Base-by-base conservation (phyloP, 2,113 vertebrate species). In the Dasyprocta punctata region DNA sequence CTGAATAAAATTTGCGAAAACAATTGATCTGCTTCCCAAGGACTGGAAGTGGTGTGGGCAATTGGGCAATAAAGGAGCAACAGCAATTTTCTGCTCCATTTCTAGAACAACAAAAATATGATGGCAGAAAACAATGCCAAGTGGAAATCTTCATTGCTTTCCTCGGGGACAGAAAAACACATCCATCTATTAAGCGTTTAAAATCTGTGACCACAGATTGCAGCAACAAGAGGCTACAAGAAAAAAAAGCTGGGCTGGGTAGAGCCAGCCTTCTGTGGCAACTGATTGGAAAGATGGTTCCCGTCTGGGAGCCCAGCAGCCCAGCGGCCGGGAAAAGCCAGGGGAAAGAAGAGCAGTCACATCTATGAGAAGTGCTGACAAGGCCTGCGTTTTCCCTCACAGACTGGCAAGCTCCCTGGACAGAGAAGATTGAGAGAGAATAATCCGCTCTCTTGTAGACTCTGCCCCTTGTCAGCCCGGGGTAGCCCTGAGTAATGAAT, bases 131-230 rank as follows among this genome's bases (percentile, higher is more conserved):
- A 61, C 86, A 52, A 28, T 0, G 12, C 96, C 96, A 97, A 97
- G 87, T 73, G 89, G 84, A 96, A 93, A 88, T 82, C 93, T 87
- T 96, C 90, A 71, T 93, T 94, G 94, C 93, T 75, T 94, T 94
- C 69, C 84, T 83, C 16, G 0, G 89, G 93, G 80, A 91, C 7
- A 81, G 91, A 90, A 92, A 96, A 85, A 82, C 89, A 94, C 67
- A 94, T 63, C 86, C 38, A 22, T 88, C 87, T 95, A 97, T 92
- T 96, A 97, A 95, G 92, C 73, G 92, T 95, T 95, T 96, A 89
- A 92, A 94, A 93, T 91, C 96, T 41, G 89, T 88, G 90, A 95
- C 96, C 97, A 90, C 97, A 96, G 96, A 94, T 91, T 94, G 97
- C 82, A 78, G 96, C 93, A 86, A 95, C 47, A 58, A 71, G 84